Percentiles rank a stretch among this genome's conserved stretches.
Conservation (phyloP, 2,888 invertebrate species). For the Stictocephala bisonia region DNA sequence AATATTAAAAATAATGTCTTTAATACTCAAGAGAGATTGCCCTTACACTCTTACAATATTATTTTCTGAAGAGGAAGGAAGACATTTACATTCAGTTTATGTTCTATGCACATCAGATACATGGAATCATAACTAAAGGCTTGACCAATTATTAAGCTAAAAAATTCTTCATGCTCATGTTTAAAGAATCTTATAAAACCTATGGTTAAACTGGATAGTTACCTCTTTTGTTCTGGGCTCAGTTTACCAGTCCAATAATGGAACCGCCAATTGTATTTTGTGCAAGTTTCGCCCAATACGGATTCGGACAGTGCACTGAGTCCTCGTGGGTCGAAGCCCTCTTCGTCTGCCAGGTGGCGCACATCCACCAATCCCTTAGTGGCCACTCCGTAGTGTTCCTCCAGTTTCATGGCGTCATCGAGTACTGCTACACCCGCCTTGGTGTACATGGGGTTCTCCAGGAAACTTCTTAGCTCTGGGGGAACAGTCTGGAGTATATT, state of each 20-base stretch:
- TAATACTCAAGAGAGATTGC: no score
- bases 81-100: no score
- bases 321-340: neutral
- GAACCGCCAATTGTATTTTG: neutral
- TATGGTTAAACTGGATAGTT: no score
- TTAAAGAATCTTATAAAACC: no score
- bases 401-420: neutral
- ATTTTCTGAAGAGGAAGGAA: no score
- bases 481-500: neutral
- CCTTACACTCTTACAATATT: no score
- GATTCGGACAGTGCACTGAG: neutral
- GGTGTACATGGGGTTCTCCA: neutral
- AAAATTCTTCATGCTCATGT: no score
- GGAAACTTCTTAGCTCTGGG: neutral
- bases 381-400: neutral
- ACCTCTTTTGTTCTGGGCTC: neutral
- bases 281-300: neutral
- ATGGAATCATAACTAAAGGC: no score
- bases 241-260: slow-evolving; percentile 4
- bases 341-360: neutral
- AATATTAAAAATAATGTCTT: no score
- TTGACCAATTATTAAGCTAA: no score
- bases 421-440: slow-evolving; percentile 2
- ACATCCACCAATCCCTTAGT: neutral
- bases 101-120: no score